Percentiles rank a stretch among this genome's conserved stretches.
Evolutionary conservation across 2,113 vertebrate genomes (phyloP).

Genomic region (Carettochelys insculpta): DNA sequence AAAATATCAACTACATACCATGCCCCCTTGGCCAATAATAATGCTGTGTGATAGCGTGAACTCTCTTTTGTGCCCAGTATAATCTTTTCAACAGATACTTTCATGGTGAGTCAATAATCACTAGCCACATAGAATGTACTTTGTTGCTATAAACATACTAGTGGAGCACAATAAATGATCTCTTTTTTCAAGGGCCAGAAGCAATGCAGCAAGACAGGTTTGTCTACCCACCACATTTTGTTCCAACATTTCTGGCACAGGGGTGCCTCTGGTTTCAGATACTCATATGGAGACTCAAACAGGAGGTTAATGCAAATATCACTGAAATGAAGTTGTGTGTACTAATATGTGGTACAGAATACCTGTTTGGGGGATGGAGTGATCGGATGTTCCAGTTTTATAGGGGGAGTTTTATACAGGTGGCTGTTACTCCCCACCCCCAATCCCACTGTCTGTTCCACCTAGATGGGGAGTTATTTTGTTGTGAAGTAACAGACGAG

Average conservation of each 20-base stretch:
- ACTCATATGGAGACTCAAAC: constrained; percentile 51
- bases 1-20: neutral
- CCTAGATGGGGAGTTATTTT: neutral
- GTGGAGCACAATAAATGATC: constrained; percentile 55
- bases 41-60: constrained; percentile 42
- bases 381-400: too few species aligned
- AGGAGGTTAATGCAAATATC: constrained; percentile 64
- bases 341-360: constrained; percentile 47
- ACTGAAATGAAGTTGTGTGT: constrained; percentile 47
- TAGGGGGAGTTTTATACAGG: too few species aligned
- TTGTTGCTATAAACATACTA: constrained; percentile 43
- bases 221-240: constrained; percentile 73
- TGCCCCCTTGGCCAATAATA: neutral
- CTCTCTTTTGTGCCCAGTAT: constrained; percentile 43
- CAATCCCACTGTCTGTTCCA: too few species aligned
- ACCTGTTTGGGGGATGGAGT: neutral
- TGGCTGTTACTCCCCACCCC: too few species aligned
- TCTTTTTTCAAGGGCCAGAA: constrained; percentile 61
- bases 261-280: constrained; percentile 59
- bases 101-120: constrained; percentile 48
- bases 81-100: constrained; percentile 56
- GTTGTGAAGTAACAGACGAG: neutral
- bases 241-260: constrained; percentile 65
- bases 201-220: constrained; percentile 80
- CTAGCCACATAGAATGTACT: neutral